Evolutionary conservation across 2,113 vertebrate genomes (phyloP).

Genomic region (Aspiorhynchus laticeps): DNA sequence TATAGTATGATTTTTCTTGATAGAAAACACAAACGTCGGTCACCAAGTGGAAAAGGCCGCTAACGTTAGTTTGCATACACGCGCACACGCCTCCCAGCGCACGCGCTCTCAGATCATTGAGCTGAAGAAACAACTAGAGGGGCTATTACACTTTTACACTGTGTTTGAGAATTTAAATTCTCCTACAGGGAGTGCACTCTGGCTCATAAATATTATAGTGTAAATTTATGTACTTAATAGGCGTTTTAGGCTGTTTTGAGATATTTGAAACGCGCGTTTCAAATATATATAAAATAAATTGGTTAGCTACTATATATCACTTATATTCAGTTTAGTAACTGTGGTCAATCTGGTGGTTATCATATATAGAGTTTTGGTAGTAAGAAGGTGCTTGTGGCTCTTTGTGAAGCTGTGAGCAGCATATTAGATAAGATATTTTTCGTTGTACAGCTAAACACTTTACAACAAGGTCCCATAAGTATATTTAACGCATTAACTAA

Average conservation of each 20-base stretch:
- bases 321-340: neutral
- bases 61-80: constrained; percentile 7
- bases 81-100: constrained; percentile 17
- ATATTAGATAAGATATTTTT: neutral
- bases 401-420: neutral
- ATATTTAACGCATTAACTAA: too few species aligned
- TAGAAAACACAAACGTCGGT: neutral
- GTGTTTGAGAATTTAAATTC: too few species aligned
- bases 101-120: neutral
- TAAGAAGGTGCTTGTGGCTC: neutral
- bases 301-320: neutral
- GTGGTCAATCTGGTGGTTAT: neutral
- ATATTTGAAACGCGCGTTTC: neutral
- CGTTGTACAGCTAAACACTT: neutral
- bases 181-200: neutral
- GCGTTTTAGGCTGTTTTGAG: neutral
- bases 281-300: neutral
- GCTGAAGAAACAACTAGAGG: neutral
- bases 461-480: neutral
- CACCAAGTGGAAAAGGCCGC: constrained; percentile 19
- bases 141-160: neutral
- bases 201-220: neutral
- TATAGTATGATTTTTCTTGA: neutral
- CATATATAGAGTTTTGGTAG: neutral
- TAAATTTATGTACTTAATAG: neutral